Base-by-base conservation (phyloP, 2,888 invertebrate genomes). In the Epinotia nisella region DNA sequence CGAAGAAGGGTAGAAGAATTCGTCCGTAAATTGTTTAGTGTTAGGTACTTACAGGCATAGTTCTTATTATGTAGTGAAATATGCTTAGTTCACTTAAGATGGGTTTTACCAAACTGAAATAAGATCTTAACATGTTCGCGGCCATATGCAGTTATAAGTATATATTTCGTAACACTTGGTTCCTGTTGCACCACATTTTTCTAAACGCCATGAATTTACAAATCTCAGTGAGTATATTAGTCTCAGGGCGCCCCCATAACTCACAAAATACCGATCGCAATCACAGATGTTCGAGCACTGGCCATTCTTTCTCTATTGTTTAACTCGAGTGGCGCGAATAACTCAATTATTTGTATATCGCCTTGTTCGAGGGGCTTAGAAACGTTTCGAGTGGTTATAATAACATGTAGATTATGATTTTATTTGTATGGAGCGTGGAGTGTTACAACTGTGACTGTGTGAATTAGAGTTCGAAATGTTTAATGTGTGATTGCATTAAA, bases 301-400 rank as follows among this genome's bases (percentile, higher is more conserved):
- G 86, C 87, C 85, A 87, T 66, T 70, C 68, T 64, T 41, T 80
- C 80, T 77, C 84, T 81, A 86, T 91, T 91, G 91, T 91, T 89
- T 87, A 86, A 77, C 82, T 85, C 86, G 86, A 91, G 90, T 90
- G 86, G 87, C 74, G 87, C 87, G 86, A 85, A 83, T 85, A 87
- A 88, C 81, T 84, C 85, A 82, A 87, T 90, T 87, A 89, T 88
- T 85, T 85, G 84, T 84, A 81, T 84, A 85, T 85, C 82, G 65
- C 59, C 24, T 65, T 60, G 35, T 24, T 21, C 13, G 71, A 60
- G 66, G 24, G 49, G 61, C 17, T 67, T 35, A 21, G 29, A 55
- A 61, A 55, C n/a, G 65, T 65, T 53, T 66, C 72, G 61, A 72
- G 72, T 67, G 72, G 67, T 72, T 62, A 58, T 72, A 72, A 72